Evolutionary conservation across 2,797 vertebrate species (phyloP).

Genomic region (Micrastur ruficollis): DNA sequence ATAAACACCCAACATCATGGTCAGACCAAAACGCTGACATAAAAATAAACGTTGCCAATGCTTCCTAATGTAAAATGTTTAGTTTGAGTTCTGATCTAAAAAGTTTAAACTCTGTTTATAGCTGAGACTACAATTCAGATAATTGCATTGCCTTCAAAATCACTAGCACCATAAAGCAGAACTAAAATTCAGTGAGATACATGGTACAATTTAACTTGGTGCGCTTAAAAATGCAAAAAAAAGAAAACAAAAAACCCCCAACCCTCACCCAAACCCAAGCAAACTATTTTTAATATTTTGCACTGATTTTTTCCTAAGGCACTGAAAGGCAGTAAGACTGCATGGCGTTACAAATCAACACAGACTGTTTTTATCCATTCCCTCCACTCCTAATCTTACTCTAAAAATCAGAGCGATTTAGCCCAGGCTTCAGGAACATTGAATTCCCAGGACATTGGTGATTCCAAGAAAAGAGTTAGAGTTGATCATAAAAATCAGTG

Average conservation of each 20-base stretch:
- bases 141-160: neutral
- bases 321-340: neutral
- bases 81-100: neutral
- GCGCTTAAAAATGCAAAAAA: neutral
- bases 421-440: neutral
- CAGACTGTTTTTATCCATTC: neutral
- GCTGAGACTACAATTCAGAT: neutral
- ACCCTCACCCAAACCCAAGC: rapidly evolving
- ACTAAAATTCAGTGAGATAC: neutral
- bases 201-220: neutral
- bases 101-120: neutral
- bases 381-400: neutral
- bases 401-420: neutral
- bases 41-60: neutral
- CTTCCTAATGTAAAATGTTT: neutral
- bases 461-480: neutral
- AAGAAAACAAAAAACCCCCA: rapidly evolving
- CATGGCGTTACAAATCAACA: neutral
- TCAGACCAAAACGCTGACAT: neutral
- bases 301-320: neutral
- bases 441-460: neutral
- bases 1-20: neutral
- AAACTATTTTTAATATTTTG: neutral
- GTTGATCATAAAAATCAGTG: neutral
- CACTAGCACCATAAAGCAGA: neutral